phyloP scores from a whole-genome alignment of 2,113 vertebrate genomes.

The Nerophis lumbriciformis region DNA sequence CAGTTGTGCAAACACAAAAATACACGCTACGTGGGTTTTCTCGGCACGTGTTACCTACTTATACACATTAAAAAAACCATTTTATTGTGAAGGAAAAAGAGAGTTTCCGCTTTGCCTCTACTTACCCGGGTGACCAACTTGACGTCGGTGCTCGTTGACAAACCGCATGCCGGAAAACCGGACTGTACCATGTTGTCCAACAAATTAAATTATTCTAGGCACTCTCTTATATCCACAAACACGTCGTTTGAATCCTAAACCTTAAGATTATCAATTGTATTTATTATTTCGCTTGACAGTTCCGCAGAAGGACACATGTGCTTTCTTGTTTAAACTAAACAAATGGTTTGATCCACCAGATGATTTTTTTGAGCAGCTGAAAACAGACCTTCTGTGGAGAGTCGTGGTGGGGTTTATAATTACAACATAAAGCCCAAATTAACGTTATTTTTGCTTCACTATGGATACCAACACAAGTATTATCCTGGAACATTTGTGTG shows the following conservation, averaged over 20 bases:
- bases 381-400: constrained; percentile 2
- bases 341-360: constrained; percentile 54
- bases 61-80: neutral
- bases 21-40: too few relatives aligned
- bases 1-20: too few relatives aligned
- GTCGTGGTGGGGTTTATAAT: constrained; percentile 10
- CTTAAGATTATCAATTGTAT: accelerated
- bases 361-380: constrained; percentile 47
- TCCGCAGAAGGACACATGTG: accelerated
- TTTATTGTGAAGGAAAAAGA: constrained; percentile 27
- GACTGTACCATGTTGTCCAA: constrained; percentile 48
- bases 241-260: neutral
- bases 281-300: accelerated
- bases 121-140: neutral
- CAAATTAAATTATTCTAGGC: neutral
- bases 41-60: neutral
- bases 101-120: neutral
- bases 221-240: accelerated
- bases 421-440: neutral
- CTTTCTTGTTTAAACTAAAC: neutral
- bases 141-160: constrained; percentile 8
- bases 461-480: neutral
- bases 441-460: neutral
- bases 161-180: constrained; percentile 45
- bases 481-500: neutral